These are phyloP conservation scores for Lymantria dispar DNA, from an alignment of 2,888 invertebrate genomes.

Conservation along the genomic window DNA sequence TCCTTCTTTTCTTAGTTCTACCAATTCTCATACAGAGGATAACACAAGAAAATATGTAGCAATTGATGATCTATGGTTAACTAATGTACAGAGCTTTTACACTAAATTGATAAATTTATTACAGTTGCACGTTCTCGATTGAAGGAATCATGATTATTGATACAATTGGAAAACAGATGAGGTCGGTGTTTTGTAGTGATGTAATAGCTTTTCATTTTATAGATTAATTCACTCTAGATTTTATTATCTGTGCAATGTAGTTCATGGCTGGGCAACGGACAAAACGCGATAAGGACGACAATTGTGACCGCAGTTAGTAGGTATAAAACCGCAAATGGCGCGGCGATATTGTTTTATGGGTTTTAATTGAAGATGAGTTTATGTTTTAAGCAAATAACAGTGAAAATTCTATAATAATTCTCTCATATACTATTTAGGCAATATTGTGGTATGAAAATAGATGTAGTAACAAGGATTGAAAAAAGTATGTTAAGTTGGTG, in stretches of 20 bases:
- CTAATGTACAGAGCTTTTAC: no score
- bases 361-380: background rate
- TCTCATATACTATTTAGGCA: no score
- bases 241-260: background rate
- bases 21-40: no score
- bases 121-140: slow-evolving; percentile 13
- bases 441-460: no score
- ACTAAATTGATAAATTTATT: slow-evolving; percentile 1
- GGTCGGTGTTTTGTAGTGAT: slow-evolving; percentile 10
- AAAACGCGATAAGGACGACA: background rate
- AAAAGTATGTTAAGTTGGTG: no score
- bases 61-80: no score
- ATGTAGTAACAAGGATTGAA: no score
- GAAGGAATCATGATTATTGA: slow-evolving; percentile 32
- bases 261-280: background rate
- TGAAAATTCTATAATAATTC: no score
- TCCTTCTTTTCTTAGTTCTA: no score
- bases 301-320: background rate
- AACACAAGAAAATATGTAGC: no score
- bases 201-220: slow-evolving; percentile 5
- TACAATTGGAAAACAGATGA: slow-evolving; percentile 27
- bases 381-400: no score
- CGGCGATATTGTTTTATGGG: background rate
- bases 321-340: background rate
- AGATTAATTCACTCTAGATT: slow-evolving; percentile 2